phyloP scores from a whole-genome alignment of 2,113 vertebrate genomes.

The Chauna torquata region DNA sequence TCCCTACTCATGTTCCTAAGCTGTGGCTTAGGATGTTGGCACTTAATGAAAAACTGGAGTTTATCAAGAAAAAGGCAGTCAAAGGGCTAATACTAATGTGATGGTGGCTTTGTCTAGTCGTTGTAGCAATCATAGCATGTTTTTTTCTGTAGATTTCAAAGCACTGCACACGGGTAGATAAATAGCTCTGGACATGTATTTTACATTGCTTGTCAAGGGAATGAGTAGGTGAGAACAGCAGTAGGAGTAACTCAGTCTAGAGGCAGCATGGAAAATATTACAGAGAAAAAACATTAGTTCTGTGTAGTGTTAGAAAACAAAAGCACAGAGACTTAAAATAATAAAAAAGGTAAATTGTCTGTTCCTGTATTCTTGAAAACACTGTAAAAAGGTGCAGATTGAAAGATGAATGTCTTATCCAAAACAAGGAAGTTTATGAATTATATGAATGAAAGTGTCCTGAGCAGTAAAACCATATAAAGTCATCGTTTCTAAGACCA shows the following conservation, averaged over 20 bases:
- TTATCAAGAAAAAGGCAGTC: not conserved
- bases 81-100: not conserved
- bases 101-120: not conserved
- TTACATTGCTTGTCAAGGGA: not conserved
- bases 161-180: not conserved
- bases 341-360: not conserved
- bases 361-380: not conserved
- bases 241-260: not conserved
- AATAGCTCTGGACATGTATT: not conserved
- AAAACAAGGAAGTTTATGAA: not conserved
- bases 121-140: not conserved
- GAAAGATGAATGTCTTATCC: not conserved
- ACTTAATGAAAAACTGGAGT: not conserved
- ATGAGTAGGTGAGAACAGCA: not conserved
- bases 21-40: not conserved
- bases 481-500: not conserved
- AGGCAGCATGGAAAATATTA: not conserved
- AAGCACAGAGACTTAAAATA: not conserved
- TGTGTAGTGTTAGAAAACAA: not conserved
- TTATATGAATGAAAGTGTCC: not conserved
- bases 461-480: not conserved
- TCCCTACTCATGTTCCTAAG: rapidly evolving
- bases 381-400: not conserved
- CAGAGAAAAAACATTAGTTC: not conserved
- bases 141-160: not conserved